Base-by-base conservation (phyloP, 2,888 invertebrate genomes). In the Cataglyphis cursor region DNA sequence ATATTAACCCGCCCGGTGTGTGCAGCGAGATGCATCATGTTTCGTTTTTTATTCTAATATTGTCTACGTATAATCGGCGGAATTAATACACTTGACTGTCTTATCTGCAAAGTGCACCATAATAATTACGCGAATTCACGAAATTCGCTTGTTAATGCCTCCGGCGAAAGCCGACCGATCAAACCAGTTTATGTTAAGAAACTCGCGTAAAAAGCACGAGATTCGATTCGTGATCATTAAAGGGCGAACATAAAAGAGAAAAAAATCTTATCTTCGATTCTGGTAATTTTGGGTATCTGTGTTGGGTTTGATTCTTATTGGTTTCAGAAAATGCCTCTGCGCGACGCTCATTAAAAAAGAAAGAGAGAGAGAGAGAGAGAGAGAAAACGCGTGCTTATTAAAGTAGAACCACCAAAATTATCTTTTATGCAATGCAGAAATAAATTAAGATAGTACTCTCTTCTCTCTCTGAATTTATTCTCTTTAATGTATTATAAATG, bases 111-210 rank as follows among this genome's bases (percentile, higher is more conserved):
- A 38, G 24, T 68, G 15, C 68, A 68, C 15, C 38, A 66, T 41
- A 66, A 41, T 68, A 76, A 76, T 76, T 76, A 76, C 65, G 54
- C 76, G 76, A 76, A 64, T 64, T 64, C 64, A 24, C 48, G 24
- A 35, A 75, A 68, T 76, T 65, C 54, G 51, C 28, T 66, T 28
- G 76, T 68, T 66, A 38, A 65, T 62, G 8, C 24, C 31, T 4
- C 12, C 51, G 51, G 38, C 65, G 35, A 68, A 38, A 66, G 28
- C 54, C 24, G 54, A n/a, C 66, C 28, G 24, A 66, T 76, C 38
- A 76, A 68, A 76, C 54, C 68, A 54, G 51, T 38, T 76, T 54
- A 41, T 5, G 38, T 68, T 68, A 68, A 66, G 54, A 54, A 76
- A 68, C 28, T 66, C 31, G 54, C 38, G 31, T 38, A 76, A 54